Evolutionary conservation across 2,888 invertebrate genomes (phyloP), one percentile per base, ranked within the genome.

Genomic region (Pollenia amentaria): DNA sequence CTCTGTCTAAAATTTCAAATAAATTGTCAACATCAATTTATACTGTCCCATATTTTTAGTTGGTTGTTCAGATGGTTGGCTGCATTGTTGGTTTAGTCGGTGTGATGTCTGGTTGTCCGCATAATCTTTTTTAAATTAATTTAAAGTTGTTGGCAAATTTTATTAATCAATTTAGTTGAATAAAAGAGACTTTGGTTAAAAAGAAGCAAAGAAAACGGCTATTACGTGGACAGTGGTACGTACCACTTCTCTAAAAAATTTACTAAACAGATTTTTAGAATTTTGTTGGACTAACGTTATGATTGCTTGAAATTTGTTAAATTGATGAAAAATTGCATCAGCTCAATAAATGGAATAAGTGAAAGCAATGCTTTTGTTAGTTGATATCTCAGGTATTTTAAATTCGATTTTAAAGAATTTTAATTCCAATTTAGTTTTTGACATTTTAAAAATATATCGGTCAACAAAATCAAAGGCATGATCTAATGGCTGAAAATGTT

Each of bases 111-210:
- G 55, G 55, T 51, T 79, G 78, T 79, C 64, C 57, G 64, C 57
- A 38, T 86, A 79, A 86, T 83, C 86, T 86, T 57, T 75, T 51
- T 83, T 57, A 73, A 84, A 87, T 84, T 87, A 81, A 87, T 84
- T 87, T 81, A 87, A 73, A 48, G 73, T 81, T 84, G 87, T 81
- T 84, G 84, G 87, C 84, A 87, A 87, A 84, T 87, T 29, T 84
- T 84, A 87, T 87, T 87, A 77, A 84, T 81, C 87, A 87, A 84
- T 87, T 76, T 73, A 79, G 53, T 51, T 21, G 67, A 55, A 72
- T 69, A 64, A 48, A n/a, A 40, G 62, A 78, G 48, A 2, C 11
- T 18, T 18, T 18, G 12, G 38, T 16, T 40, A 44, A 67, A 69
- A n/a, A 11, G 44, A 8, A 55, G 21, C 2, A 60, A 40, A 48